Base-by-base conservation (phyloP, 1,140 invertebrate species). In the Ips nitidus region DNA sequence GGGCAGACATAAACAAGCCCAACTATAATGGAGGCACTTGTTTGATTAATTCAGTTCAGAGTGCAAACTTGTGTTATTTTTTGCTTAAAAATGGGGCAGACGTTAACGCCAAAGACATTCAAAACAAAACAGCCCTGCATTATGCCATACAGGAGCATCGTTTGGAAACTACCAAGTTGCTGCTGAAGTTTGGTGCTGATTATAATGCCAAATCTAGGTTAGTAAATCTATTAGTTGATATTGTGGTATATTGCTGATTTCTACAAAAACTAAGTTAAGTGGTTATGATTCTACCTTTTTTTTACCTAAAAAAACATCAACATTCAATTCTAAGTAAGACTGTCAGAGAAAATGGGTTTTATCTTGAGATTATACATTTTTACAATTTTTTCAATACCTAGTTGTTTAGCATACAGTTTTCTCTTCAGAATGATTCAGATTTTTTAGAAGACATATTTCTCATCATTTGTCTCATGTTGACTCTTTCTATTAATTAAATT, bases 1-100 rank as follows among this genome's bases (percentile, higher is more conserved):
- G 92, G 61, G 94, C 94, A 2, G 91, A 97, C 80, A 92, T 97
- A 73, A 86, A 90, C 65, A 88, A 88, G 71, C 87, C 94, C 1
- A 97, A 97, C 82, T 91, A 92, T 74, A 96, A 94, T 83, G 94
- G 95, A 64, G 94, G 94, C 64, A 97, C 94, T 1, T 97, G 94
- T 81, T 83, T 97, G 40, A 98, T 97, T 68, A 97, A 97, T 82
- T 93, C 94, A 1, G 93, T 97, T 50, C 94, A 96, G 82, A 93
- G 91, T 76, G 87, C 88, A 8, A 85, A 87, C 63, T 82, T 97
- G 8, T 97, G 94, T 80, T 86, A 88, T 50, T 95, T 90, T 82
- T 83, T 98, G 47, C 84, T 96, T 38, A 80, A 86, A 70, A 85
- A 89, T 77, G 90, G 92, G 42, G 93, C 91, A 37, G 85, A 89